Conservation (phyloP, 2,797 vertebrate genomes). For the Falco rusticolus region DNA sequence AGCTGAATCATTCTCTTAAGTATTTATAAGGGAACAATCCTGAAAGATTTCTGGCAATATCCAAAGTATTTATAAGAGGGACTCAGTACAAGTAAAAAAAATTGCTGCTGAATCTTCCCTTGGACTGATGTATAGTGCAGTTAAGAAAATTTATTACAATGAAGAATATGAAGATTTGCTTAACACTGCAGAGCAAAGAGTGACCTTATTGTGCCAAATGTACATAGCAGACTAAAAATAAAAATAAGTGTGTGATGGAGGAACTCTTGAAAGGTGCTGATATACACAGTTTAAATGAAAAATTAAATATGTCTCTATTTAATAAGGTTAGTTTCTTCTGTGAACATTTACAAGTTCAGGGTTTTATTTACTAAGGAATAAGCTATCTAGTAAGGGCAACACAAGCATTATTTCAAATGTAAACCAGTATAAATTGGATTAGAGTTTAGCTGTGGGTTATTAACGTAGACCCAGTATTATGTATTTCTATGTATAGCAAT, state of each 20-base stretch:
- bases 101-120: background rate
- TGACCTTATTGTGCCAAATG: background rate
- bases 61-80: background rate
- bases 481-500: background rate
- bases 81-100: background rate
- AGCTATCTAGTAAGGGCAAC: background rate
- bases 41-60: background rate
- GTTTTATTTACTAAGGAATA: background rate
- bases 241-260: background rate
- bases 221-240: background rate
- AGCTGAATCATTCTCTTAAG: background rate
- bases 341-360: background rate
- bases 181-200: background rate
- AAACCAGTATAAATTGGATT: background rate
- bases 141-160: slow-evolving; percentile 32
- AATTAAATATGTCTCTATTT: background rate
- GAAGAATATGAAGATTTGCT: background rate
- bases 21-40: background rate
- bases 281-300: background rate
- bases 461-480: background rate
- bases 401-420: background rate
- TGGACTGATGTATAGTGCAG: background rate
- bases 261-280: background rate
- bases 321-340: background rate
- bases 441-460: background rate